These are phyloP conservation scores for Colistium nudipinnis DNA, from an alignment of 2,113 vertebrate species.

Conservation along the genomic window DNA sequence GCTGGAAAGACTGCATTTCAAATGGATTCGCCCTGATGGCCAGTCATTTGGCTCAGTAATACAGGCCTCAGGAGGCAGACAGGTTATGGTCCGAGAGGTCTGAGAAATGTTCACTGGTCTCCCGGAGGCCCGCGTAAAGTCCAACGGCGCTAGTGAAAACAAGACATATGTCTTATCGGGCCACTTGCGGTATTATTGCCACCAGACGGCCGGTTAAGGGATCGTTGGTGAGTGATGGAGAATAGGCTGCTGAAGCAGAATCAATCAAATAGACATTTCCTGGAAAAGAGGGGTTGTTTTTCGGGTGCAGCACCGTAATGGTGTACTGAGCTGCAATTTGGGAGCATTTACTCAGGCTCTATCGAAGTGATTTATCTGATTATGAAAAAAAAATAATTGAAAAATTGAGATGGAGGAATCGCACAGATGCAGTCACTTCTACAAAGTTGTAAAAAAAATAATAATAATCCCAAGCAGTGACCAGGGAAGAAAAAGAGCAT, in stretches of 20 bases:
- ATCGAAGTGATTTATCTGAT: no score
- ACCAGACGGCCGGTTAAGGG: not conserved
- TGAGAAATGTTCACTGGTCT: not conserved
- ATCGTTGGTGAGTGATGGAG: not conserved
- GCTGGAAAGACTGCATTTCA: conserved; percentile 1
- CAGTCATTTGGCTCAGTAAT: not conserved
- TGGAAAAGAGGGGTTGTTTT: not conserved
- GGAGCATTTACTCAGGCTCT: not conserved
- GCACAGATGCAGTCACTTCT: not conserved
- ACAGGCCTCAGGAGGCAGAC: conserved; percentile 18
- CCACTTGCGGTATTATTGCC: not conserved
- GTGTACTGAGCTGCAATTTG: no score
- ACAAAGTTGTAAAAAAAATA: no score
- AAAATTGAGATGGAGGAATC: no score
- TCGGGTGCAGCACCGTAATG: no score
- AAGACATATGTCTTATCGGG: not conserved
- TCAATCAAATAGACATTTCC: no score
- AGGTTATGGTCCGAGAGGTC: not conserved
- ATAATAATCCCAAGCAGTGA: no score
- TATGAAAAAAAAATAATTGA: no score
- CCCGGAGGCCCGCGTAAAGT: not conserved
- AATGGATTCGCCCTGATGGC: conserved; percentile 17
- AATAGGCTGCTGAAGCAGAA: not conserved
- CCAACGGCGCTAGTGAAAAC: not conserved
- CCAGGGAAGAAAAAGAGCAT: not conserved